phyloP scores from a whole-genome alignment of 2,888 invertebrate genomes.

The Drosophila testacea region DNA sequence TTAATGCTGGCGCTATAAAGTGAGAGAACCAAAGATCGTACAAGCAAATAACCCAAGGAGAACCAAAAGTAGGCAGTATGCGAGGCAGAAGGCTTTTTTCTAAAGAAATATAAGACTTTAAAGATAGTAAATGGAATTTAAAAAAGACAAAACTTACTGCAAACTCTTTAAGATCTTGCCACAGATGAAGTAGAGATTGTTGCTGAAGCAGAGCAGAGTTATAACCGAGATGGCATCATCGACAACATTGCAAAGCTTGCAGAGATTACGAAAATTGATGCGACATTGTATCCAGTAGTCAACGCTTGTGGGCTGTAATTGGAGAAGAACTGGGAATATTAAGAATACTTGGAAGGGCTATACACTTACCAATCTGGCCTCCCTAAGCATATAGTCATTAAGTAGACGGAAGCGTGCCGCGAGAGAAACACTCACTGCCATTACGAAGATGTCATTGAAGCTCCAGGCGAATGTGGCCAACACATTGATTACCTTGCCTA shows the following conservation, averaged over 20 bases:
- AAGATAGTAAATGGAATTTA: too few species aligned
- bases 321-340: fast-evolving
- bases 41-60: slow-evolving; percentile 86
- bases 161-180: slow-evolving; percentile 87
- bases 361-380: slow-evolving; percentile 84
- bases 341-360: background rate
- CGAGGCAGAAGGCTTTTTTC: slow-evolving; percentile 82
- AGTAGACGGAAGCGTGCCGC: slow-evolving; percentile 88
- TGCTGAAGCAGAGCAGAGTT: slow-evolving; percentile 86
- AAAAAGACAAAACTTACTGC: slow-evolving; percentile 75
- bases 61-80: slow-evolving; percentile 87
- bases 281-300: slow-evolving; percentile 86
- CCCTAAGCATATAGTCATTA: slow-evolving; percentile 86
- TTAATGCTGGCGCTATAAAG: slow-evolving; percentile 87
- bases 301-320: slow-evolving; percentile 73
- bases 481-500: slow-evolving; percentile 86
- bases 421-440: slow-evolving; percentile 89
- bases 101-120: slow-evolving; percentile 38
- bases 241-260: slow-evolving; percentile 85
- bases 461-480: slow-evolving; percentile 90
- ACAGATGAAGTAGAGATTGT: slow-evolving; percentile 87
- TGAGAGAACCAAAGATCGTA: slow-evolving; percentile 86
- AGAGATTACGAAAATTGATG: slow-evolving; percentile 86
- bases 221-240: slow-evolving; percentile 86
- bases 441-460: slow-evolving; percentile 90